phyloP scores from a whole-genome alignment of 1,140 invertebrate genomes.

The Drosophila lacertosa region DNA sequence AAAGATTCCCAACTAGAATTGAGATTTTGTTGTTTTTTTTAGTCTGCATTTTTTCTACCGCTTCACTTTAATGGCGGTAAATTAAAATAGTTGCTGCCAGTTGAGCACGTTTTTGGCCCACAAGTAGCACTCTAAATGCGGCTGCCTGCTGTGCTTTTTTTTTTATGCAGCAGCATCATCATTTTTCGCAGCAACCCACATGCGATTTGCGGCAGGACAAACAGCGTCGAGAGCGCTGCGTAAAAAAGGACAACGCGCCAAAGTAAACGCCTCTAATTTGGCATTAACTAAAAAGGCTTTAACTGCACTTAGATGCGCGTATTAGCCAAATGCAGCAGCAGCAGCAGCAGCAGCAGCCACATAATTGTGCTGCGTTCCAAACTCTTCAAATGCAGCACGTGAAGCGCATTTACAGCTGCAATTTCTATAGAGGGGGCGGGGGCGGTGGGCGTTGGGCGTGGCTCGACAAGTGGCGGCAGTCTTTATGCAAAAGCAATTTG shows the following conservation, averaged over 20 bases:
- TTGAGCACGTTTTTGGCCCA: background rate
- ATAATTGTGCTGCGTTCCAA: slow-evolving; percentile 54
- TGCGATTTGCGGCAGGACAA: slow-evolving; percentile 22
- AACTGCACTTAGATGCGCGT: slow-evolving; percentile 39
- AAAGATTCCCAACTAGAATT: background rate
- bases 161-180: background rate
- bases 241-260: slow-evolving; percentile 61
- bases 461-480: slow-evolving; percentile 53
- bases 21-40: too few species aligned
- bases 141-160: background rate
- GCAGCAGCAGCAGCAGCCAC: background rate
- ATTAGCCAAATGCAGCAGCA: slow-evolving; percentile 38
- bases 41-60: too few species aligned
- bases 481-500: slow-evolving; percentile 82
- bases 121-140: slow-evolving; percentile 14
- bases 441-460: slow-evolving; percentile 12
- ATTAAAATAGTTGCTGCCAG: background rate
- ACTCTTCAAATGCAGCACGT: background rate
- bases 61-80: background rate
- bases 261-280: slow-evolving; percentile 74
- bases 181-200: slow-evolving; percentile 3
- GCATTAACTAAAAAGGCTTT: slow-evolving; percentile 57
- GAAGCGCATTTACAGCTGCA: slow-evolving; percentile 27
- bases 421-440: slow-evolving; percentile 30
- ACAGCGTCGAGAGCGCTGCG: slow-evolving; percentile 45